These are phyloP conservation scores for Chromis chromis DNA, from an alignment of 2,797 vertebrate genomes.

Conservation along the genomic window DNA sequence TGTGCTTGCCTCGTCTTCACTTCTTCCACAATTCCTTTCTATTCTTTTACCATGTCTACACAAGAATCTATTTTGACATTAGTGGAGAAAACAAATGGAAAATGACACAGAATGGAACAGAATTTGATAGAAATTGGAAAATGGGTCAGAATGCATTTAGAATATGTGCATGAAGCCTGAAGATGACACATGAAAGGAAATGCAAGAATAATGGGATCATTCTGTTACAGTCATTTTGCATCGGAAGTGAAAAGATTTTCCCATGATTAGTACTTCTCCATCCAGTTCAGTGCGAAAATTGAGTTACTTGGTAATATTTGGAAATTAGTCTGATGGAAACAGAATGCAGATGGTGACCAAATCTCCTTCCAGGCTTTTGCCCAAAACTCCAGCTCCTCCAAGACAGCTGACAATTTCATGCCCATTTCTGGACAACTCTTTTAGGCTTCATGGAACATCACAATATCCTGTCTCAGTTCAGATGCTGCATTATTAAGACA, in stretches of 20 bases:
- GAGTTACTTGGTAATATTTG: slow-evolving; percentile 31
- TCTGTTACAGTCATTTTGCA: slow-evolving; percentile 21
- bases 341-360: slow-evolving; percentile 47
- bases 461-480: not conserved
- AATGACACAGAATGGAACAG: not conserved
- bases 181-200: slow-evolving; percentile 21
- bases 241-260: slow-evolving; percentile 31
- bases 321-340: slow-evolving; percentile 52
- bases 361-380: slow-evolving; percentile 36
- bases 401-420: slow-evolving; percentile 64
- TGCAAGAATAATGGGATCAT: not conserved
- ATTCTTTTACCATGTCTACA: slow-evolving; percentile 10
- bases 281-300: slow-evolving; percentile 29
- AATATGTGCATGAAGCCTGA: not conserved
- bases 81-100: not conserved
- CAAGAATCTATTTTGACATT: slow-evolving; percentile 9
- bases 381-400: slow-evolving; percentile 34
- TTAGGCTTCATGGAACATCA: not conserved
- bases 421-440: slow-evolving; percentile 40
- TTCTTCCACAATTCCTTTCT: not conserved
- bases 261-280: slow-evolving; percentile 35
- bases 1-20: not conserved
- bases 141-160: slow-evolving; percentile 2
- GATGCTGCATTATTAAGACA: slow-evolving; percentile 1
- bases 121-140: not conserved